Evolutionary conservation across 2,113 vertebrate species (phyloP), one percentile per base, ranked within the genome.

Genomic region (Hepsetus odoe): DNA sequence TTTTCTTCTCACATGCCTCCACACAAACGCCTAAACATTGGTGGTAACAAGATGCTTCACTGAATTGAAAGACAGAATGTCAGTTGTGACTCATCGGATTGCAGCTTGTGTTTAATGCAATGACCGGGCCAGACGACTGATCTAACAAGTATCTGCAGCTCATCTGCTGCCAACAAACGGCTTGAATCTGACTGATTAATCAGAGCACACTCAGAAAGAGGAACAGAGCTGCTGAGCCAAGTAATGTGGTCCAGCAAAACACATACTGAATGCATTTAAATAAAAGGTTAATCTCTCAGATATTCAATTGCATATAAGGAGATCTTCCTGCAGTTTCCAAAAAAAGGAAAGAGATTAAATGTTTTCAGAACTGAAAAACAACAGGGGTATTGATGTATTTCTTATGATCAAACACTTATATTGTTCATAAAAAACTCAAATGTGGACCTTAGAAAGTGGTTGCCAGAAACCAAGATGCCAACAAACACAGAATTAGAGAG

Each of bases 181-280:
- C 30, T 18, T 59, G 56, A 71, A 51, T 78, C 55, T 62, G 42
- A 38, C 46, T 72, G 55, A 77, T 13, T 58, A 55, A 77, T 69
- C 65, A 70, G 30, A 30, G n/a, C n/a, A 77, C 1, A 9, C 49
- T 65, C 35, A 26, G 14, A 28, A 65, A 53, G 38, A 18, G 33
- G 32, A 58, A 55, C 22, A 18, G 42, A 10, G 58, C 5, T 24
- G 1, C 42, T 11, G 42, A 33, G 42, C 7, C 20, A 32, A 74
- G 33, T 64, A 10, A 5, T 46, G 16, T 59, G 30, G 3, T 13
- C 28, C 38, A 46, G 72, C 62, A 74, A n/a, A 61, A 49, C 38
- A 61, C 26, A 55, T 62, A 22, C 22, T 59, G 56, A 74, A 61
- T 46, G 28, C 6, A 28, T 42, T 72, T 42, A 40, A 72, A 56